Evolutionary conservation across 2,797 vertebrate genomes (phyloP), one percentile per base, ranked within the genome.

Genomic region (Enteromius afrohamiltoni): DNA sequence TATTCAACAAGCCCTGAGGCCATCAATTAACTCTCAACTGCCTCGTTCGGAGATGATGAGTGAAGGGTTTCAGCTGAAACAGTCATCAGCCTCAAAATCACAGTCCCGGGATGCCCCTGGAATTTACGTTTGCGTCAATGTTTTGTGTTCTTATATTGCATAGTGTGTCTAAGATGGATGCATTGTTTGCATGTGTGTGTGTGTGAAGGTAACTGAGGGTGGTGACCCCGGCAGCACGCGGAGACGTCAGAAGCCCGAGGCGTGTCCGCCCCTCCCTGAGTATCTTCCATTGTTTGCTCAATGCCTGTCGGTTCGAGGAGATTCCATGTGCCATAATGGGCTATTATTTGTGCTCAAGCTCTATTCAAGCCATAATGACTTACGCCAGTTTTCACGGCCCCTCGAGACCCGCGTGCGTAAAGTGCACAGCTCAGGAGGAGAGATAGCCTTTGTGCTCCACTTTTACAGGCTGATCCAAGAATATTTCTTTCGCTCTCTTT

Each of bases 291-390:
- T 95, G 94, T 95, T 94, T 3, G 37, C 55, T 89, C 90, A 91
- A 94, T 94, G 93, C 92, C 92, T 92, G 89, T 87, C 0, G 85
- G 88, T 92, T 88, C 16, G 83, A 88, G 88, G 91, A 94, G 93
- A 94, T 93, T 94, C 91, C 93, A 93, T 2, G 74, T 81, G 11
- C 69, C 84, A 90, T 89, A 92, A 93, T 92, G 92, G 85, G 85
- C 91, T 85, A 93, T 94, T 95, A 93, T 95, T 91, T 93, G 91
- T 60, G 87, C 58, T 82, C 87, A 80, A 53, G 62, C 84, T 87
- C 92, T 89, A 92, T 94, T 94, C 90, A 93, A 90, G 78, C 86
- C 87, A 88, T 91, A 91, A 92, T 90, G 92, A 93, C 88, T 90
- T 90, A 80, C 86, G 87, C 86, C 90, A 89, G 82, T 86, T 88